These are phyloP conservation scores for Zosterops lateralis DNA, from an alignment of 2,113 vertebrate species.

Conservation along the genomic window DNA sequence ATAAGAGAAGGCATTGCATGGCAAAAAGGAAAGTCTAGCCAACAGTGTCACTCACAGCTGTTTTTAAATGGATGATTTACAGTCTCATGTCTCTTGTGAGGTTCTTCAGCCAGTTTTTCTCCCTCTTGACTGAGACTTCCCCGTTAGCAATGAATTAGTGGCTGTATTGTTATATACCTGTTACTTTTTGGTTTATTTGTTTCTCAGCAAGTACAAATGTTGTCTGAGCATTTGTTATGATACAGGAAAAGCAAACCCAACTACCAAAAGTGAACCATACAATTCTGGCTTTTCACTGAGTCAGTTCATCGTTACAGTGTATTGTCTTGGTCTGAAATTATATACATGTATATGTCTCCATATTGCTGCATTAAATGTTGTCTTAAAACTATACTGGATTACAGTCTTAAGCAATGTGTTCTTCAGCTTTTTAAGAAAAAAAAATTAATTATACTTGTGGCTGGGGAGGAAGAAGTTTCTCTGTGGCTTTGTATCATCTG, in stretches of 20 bases:
- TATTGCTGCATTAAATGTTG: not conserved
- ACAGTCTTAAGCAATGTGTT: not conserved
- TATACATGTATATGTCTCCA: fast-evolving
- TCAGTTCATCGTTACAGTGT: not conserved
- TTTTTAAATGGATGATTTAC: not conserved
- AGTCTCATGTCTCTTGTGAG: not conserved
- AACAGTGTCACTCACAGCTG: not conserved
- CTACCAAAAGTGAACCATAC: not conserved
- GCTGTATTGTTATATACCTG: not conserved
- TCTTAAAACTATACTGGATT: not conserved
- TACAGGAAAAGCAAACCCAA: not conserved
- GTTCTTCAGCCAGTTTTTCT: not conserved
- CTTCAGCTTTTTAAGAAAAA: not conserved
- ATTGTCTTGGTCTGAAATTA: not conserved
- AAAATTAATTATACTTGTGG: fast-evolving
- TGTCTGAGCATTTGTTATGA: not conserved
- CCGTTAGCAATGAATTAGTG: not conserved
- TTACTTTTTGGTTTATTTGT: not conserved
- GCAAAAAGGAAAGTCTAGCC: not conserved
- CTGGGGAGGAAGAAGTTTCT: not conserved
- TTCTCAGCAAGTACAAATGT: not conserved
- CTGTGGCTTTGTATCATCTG: not conserved
- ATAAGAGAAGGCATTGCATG: not conserved
- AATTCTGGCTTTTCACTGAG: not conserved
- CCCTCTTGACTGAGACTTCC: not conserved